Evolutionary conservation across 2,113 vertebrate genomes (phyloP).

Genomic region (Ammodytes marinus): DNA sequence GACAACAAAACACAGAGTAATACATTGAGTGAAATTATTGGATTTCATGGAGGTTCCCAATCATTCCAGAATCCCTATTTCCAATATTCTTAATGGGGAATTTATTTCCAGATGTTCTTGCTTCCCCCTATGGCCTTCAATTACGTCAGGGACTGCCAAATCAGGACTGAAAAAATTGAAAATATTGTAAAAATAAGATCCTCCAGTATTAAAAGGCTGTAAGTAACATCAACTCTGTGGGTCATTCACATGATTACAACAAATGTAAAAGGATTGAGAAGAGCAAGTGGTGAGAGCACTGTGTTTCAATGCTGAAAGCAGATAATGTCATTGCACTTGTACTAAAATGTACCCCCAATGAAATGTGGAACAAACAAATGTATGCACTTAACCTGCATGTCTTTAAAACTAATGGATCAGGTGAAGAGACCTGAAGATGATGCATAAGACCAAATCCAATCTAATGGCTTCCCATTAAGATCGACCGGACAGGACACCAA

Average conservation of each 20-base stretch:
- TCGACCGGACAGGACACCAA: not conserved
- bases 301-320: slow-evolving; percentile 23
- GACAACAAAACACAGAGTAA: slow-evolving; percentile 32
- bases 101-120: slow-evolving; percentile 25
- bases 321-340: slow-evolving; percentile 11
- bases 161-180: not conserved
- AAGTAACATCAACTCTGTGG: slow-evolving; percentile 16
- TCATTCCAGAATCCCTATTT: slow-evolving; percentile 36
- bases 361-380: slow-evolving; percentile 30
- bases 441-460: slow-evolving; percentile 35
- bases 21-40: slow-evolving; percentile 59
- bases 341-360: not conserved
- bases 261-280: slow-evolving; percentile 30
- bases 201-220: not conserved
- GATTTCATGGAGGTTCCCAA: slow-evolving; percentile 57
- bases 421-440: slow-evolving; percentile 34
- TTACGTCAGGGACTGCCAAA: slow-evolving; percentile 14
- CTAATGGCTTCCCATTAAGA: slow-evolving; percentile 42
- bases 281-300: not conserved
- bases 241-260: slow-evolving; percentile 29
- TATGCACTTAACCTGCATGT: slow-evolving; percentile 50
- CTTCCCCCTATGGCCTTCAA: slow-evolving; percentile 10
- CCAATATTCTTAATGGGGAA: slow-evolving; percentile 41
- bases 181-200: not conserved
- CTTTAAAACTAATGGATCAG: slow-evolving; percentile 40